Conservation (phyloP, 2,113 vertebrate genomes). For the Trichechus manatus region DNA sequence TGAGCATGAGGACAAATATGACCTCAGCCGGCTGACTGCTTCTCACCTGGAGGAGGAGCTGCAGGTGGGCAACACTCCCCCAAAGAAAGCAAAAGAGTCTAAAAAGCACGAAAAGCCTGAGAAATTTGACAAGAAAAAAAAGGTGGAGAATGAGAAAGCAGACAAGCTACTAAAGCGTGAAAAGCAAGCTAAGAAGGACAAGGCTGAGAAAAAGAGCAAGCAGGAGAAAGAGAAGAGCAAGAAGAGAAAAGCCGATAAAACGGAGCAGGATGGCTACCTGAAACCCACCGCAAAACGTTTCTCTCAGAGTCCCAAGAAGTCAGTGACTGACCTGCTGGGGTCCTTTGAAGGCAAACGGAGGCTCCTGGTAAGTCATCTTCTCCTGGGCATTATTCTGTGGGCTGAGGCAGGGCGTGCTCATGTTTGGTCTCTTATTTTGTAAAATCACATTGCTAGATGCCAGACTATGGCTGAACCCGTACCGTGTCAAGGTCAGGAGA, state of each 20-base stretch:
- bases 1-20: slow-evolving; percentile 93
- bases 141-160: slow-evolving; percentile 88
- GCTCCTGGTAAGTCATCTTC: slow-evolving; percentile 93
- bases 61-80: slow-evolving; percentile 82
- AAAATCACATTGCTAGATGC: not conserved
- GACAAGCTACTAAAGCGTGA: slow-evolving; percentile 89
- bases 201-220: slow-evolving; percentile 91
- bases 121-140: slow-evolving; percentile 95
- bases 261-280: slow-evolving; percentile 90
- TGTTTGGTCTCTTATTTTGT: not conserved
- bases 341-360: slow-evolving; percentile 96
- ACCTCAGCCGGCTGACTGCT: slow-evolving; percentile 86
- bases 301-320: slow-evolving; percentile 86
- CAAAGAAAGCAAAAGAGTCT: slow-evolving; percentile 89
- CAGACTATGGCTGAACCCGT: not conserved
- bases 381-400: not conserved
- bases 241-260: slow-evolving; percentile 92
- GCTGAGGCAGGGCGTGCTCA: not conserved
- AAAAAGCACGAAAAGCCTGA: slow-evolving; percentile 90
- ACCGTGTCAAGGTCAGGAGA: not conserved
- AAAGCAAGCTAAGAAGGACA: slow-evolving; percentile 92
- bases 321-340: slow-evolving; percentile 91
- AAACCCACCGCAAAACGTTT: slow-evolving; percentile 90
- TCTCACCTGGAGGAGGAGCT: slow-evolving; percentile 89
- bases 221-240: slow-evolving; percentile 92